phyloP scores from a whole-genome alignment of 2,113 vertebrate genomes.

The Microcebus griseorufus region DNA sequence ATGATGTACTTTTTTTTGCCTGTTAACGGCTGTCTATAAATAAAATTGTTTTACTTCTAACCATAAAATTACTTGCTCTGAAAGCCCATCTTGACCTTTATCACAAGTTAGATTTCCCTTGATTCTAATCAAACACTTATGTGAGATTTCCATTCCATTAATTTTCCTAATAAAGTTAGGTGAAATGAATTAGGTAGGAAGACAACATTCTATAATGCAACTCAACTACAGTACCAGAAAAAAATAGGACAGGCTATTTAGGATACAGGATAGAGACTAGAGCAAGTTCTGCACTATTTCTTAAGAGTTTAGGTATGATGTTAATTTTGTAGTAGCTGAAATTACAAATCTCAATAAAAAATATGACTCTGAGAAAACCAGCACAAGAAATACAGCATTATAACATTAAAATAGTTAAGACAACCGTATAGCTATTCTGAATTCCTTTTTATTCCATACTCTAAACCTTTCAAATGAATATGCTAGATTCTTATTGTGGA shows the following conservation, averaged over 20 bases:
- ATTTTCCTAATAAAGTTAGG: conserved; percentile 35
- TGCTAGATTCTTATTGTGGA: background rate
- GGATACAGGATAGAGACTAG: background rate
- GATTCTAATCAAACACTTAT: conserved; percentile 20
- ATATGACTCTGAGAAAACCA: background rate
- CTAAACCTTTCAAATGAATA: background rate
- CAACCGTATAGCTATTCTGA: background rate
- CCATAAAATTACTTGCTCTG: background rate
- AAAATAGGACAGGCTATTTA: background rate
- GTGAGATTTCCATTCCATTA: conserved; percentile 14
- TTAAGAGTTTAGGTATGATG: background rate
- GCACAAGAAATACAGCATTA: background rate
- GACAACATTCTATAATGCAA: background rate
- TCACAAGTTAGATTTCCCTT: conserved; percentile 25
- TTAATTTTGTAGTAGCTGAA: background rate
- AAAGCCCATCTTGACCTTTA: conserved; percentile 36
- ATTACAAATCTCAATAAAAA: conserved; percentile 29
- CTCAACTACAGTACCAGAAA: background rate
- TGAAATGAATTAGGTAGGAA: background rate
- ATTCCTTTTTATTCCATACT: background rate
- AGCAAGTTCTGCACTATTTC: background rate
- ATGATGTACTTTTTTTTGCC: background rate
- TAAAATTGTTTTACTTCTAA: conserved; percentile 10
- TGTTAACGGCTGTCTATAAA: background rate
- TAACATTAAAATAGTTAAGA: conserved; percentile 25